phyloP scores from a whole-genome alignment of 2,888 invertebrate genomes.

The Saturnia japonica region DNA sequence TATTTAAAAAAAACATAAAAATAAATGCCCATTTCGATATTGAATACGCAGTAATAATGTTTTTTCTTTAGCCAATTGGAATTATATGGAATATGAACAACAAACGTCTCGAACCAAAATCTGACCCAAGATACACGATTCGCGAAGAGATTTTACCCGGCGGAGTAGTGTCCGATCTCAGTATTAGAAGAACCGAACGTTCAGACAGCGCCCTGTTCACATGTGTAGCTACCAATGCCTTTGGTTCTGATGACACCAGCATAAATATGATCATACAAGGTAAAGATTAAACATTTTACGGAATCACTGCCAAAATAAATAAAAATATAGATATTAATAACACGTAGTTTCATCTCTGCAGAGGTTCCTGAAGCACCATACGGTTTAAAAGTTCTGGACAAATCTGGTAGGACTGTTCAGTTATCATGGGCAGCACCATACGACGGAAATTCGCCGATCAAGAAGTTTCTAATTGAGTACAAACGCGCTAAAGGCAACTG shows the following conservation, averaged over 20 bases:
- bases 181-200: constrained; percentile 94
- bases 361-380: constrained; percentile 95
- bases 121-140: constrained; percentile 92
- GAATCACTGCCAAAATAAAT: neutral
- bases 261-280: constrained; percentile 97
- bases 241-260: constrained; percentile 96
- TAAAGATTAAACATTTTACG: constrained; percentile 46
- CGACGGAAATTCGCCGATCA: constrained; percentile 94
- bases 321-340: neutral
- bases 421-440: constrained; percentile 96
- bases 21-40: neutral
- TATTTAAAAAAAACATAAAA: neutral
- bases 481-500: constrained; percentile 88
- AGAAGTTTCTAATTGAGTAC: constrained; percentile 94
- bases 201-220: constrained; percentile 94
- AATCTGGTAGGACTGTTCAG: constrained; percentile 94
- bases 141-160: constrained; percentile 93
- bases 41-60: neutral
- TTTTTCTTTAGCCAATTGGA: constrained; percentile 86
- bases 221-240: constrained; percentile 96
- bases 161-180: constrained; percentile 93
- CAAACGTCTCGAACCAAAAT: constrained; percentile 94
- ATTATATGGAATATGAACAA: constrained; percentile 98
- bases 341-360: constrained; percentile 44
- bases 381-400: constrained; percentile 93